These are phyloP conservation scores for Antennarius maculatus DNA, from an alignment of 2,797 vertebrate species.

Conservation along the genomic window DNA sequence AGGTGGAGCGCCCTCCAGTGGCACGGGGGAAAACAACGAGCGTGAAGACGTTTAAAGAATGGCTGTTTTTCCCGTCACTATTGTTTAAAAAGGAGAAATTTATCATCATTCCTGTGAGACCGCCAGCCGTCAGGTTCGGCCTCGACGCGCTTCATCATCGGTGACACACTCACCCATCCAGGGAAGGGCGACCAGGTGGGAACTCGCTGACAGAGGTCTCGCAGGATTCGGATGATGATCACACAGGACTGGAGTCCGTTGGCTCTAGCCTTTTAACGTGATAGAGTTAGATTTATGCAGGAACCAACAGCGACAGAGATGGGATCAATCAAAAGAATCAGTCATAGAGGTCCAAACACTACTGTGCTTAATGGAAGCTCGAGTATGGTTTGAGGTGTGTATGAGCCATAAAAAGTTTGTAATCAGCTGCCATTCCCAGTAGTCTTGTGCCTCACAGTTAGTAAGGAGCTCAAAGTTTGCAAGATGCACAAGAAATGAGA, in stretches of 20 bases:
- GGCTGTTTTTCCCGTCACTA: no score
- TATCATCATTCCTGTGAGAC: no score
- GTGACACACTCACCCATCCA: constrained; percentile 89
- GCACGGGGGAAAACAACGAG: no score
- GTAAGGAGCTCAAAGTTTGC: constrained; percentile 94
- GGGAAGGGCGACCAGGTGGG: constrained; percentile 97
- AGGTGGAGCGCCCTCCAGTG: no score
- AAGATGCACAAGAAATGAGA: constrained; percentile 89
- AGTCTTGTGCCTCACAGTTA: constrained; percentile 96
- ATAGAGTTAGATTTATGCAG: constrained; percentile 85
- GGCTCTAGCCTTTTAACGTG: constrained; percentile 97
- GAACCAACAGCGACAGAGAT: constrained; percentile 65
- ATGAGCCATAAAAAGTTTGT: constrained; percentile 75
- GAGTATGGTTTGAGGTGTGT: constrained; percentile 68
- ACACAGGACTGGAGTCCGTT: constrained; percentile 99
- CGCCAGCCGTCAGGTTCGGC: no score
- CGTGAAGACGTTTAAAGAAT: no score
- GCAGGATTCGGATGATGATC: constrained; percentile 96
- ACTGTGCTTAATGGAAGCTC: constrained; percentile 96
- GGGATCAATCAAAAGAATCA: constrained; percentile 66
- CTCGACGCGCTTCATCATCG: no score
- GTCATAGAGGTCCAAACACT: constrained; percentile 89
- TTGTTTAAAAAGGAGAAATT: no score
- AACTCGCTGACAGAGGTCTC: constrained; percentile 96
- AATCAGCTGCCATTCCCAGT: constrained; percentile 96